Conservation (phyloP, 1,140 invertebrate species). For the Listronotus oregonensis region DNA sequence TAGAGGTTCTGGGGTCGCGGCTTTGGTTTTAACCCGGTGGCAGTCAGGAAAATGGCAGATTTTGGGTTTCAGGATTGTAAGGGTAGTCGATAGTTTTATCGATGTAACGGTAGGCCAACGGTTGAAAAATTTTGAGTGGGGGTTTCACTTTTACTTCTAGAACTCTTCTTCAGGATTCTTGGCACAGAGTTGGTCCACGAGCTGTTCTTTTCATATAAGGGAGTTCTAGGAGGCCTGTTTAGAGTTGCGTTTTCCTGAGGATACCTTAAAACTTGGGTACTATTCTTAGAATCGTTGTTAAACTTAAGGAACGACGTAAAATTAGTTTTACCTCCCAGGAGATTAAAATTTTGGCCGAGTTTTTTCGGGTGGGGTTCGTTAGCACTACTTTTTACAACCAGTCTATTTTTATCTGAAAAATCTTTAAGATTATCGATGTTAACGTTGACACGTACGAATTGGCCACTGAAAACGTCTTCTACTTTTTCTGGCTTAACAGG, state of each 20-base stretch:
- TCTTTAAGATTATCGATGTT: constrained; percentile 35
- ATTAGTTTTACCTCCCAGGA: constrained; percentile 34
- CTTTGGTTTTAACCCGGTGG: constrained; percentile 20
- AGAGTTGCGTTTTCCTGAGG: neutral
- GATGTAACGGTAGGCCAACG: constrained; percentile 55
- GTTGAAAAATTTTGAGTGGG: constrained; percentile 39
- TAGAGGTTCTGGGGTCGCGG: neutral
- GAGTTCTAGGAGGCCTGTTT: constrained; percentile 18
- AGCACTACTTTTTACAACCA: constrained; percentile 40
- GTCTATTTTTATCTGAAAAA: constrained; percentile 28
- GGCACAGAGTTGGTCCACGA: constrained; percentile 52
- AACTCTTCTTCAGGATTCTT: constrained; percentile 43
- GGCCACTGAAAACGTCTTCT: constrained; percentile 47
- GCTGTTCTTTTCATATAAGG: constrained; percentile 26
- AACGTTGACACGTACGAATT: constrained; percentile 51
- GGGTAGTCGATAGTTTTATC: constrained; percentile 44
- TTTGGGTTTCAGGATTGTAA: constrained; percentile 24
- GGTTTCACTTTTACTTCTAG: constrained; percentile 48
- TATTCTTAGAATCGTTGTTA: constrained; percentile 16
- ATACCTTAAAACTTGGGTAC: no score
- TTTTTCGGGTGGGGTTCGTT: constrained; percentile 45
- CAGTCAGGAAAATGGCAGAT: constrained; percentile 24
- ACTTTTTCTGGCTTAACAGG: constrained; percentile 21
- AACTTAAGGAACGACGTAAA: constrained; percentile 32
- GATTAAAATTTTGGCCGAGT: constrained; percentile 37